These are phyloP conservation scores for Centropristis striata DNA, from an alignment of 2,113 vertebrate genomes.

Conservation along the genomic window DNA sequence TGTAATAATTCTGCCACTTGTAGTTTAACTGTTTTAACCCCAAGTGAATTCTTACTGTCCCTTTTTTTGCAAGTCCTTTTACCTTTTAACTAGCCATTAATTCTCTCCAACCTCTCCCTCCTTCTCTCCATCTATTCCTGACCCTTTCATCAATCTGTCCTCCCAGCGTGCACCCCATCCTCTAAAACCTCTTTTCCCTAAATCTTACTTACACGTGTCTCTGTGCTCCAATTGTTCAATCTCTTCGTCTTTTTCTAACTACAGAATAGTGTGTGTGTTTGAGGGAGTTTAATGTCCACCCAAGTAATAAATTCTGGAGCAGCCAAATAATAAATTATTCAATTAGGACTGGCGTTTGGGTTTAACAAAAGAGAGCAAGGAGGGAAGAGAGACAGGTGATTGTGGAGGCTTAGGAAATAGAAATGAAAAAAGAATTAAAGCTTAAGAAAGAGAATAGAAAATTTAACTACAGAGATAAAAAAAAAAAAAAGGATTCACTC, in stretches of 20 bases:
- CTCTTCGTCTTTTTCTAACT: slow-evolving; percentile 19
- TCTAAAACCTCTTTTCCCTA: neutral
- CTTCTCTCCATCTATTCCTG: slow-evolving; percentile 2
- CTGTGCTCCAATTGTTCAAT: slow-evolving; percentile 13
- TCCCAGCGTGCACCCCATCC: neutral
- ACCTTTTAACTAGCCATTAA: neutral
- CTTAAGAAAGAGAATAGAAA: neutral
- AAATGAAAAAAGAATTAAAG: too few species aligned
- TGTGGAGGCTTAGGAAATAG: neutral
- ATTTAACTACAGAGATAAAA: neutral
- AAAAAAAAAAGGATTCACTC: neutral
- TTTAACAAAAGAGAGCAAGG: neutral
- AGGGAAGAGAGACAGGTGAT: neutral
- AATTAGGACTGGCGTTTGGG: slow-evolving; percentile 44
- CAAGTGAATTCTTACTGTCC: neutral
- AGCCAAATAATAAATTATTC: slow-evolving; percentile 66
- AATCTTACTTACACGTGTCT: slow-evolving; percentile 27
- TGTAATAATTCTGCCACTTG: neutral
- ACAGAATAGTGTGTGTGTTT: slow-evolving; percentile 2
- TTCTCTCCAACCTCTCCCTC: neutral
- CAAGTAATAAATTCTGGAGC: slow-evolving; percentile 57
- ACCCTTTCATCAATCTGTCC: slow-evolving; percentile 23
- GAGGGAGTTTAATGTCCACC: slow-evolving; percentile 43
- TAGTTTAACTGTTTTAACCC: neutral
- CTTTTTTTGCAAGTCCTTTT: neutral